phyloP scores from a whole-genome alignment of 1,140 invertebrate species.

The Metaphire vulgaris region DNA sequence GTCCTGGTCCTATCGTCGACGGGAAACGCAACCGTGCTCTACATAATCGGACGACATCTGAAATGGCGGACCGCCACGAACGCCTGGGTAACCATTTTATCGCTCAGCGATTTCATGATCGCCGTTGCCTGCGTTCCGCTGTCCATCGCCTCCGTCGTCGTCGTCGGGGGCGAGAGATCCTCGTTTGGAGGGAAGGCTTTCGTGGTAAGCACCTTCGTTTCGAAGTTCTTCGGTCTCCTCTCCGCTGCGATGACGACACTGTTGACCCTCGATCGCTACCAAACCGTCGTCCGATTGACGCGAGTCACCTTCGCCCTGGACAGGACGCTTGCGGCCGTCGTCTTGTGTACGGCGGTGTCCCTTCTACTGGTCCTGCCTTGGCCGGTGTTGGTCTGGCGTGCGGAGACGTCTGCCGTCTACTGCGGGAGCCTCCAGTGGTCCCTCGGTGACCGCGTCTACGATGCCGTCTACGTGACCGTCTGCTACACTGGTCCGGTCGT shows the following conservation, averaged over 20 bases:
- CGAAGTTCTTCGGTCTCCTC: not conserved
- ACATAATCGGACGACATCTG: not conserved
- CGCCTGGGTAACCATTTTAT: not conserved
- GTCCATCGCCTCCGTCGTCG: not conserved
- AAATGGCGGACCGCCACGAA: not conserved
- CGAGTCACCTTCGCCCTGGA: not conserved
- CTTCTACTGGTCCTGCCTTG: not conserved
- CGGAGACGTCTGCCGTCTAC: not conserved
- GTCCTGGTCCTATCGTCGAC: not conserved
- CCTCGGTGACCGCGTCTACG: not conserved
- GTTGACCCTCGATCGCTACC: not conserved
- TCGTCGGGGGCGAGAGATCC: not conserved
- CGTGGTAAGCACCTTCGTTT: not conserved
- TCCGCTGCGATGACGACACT: not conserved
- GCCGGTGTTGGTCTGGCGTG: not conserved
- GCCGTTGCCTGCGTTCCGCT: not conserved
- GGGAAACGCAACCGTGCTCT: not conserved
- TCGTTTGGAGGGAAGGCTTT: not conserved
- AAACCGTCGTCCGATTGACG: not conserved
- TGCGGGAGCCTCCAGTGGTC: not conserved
- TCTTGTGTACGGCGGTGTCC: not conserved
- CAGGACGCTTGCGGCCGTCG: not conserved
- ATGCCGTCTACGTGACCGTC: not conserved
- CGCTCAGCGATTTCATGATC: not conserved
- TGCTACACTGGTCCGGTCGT: not conserved